phyloP scores from a whole-genome alignment of 1,140 invertebrate species.

The Carposina sasakii region DNA sequence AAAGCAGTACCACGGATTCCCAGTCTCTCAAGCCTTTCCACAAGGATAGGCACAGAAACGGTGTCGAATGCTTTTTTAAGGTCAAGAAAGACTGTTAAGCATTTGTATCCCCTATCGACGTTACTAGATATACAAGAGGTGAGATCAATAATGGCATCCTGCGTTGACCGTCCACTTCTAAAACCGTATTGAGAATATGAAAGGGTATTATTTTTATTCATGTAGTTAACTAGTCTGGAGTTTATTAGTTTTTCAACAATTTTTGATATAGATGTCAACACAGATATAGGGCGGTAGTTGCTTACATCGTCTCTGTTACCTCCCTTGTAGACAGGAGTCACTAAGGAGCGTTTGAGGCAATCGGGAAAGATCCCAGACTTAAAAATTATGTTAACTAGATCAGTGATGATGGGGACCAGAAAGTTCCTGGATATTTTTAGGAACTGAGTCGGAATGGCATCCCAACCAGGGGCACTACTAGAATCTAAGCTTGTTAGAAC shows the following conservation, averaged over 20 bases:
- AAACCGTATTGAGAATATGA: background rate
- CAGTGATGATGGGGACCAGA: background rate
- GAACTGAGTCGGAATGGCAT: background rate
- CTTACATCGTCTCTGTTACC: constrained; percentile 4
- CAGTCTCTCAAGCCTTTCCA: background rate
- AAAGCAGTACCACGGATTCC: background rate
- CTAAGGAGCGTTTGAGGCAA: background rate
- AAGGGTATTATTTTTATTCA: background rate
- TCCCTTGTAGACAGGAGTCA: constrained; percentile 9
- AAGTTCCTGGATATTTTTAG: background rate
- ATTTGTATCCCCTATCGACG: background rate
- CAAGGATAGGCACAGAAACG: background rate
- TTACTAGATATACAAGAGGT: background rate
- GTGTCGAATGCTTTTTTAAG: constrained; percentile 1
- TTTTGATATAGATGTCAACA: constrained; percentile 1
- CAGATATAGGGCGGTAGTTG: constrained; percentile 8
- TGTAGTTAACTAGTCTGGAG: background rate
- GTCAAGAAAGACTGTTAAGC: constrained; percentile 2
- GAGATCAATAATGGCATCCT: background rate
- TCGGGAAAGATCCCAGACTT: background rate
- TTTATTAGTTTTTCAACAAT: constrained; percentile 11
- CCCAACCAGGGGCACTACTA: constrained; percentile 6
- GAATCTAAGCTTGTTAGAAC: background rate
- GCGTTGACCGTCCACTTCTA: too few species aligned
- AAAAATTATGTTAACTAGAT: background rate